Evolutionary conservation across 2,113 vertebrate genomes (phyloP), one percentile per base, ranked within the genome.

Genomic region (Canis aureus): DNA sequence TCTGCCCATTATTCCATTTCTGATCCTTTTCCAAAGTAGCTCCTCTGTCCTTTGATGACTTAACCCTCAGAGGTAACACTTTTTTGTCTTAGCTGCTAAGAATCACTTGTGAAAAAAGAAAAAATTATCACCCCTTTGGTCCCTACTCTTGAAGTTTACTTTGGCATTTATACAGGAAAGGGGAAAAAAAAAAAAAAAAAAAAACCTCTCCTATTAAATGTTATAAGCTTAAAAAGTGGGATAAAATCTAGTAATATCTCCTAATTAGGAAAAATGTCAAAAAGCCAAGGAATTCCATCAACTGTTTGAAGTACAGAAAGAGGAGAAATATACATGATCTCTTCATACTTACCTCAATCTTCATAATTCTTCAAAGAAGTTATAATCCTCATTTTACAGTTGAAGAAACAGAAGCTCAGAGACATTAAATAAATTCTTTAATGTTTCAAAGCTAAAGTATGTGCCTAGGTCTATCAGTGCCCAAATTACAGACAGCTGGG

Each of bases 361-460:
- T 95, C 27, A 78, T 82, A 86, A 53, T 94, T 95, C 55, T 89
- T 85, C 73, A 91, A 97, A 93, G 32, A 67, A 57, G 19, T 16
- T 59, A 38, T 87, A 57, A 25, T 88, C 35, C 27, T 93, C 64
- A 35, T 57, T 92, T 92, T 74, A 81, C 25, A 93, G n/a, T 32
- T 80, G 32, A 85, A 80, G 59, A 86, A 93, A 81, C n/a, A 83
- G 53, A 93, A 51, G 8, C 32, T 92, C 60, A 32, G 23, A 86
- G 49, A 55, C 13, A 23, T 8, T 22, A 1, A 90, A 82, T 74
- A 66, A 69, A 73, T 73, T 79, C 6, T 78, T 73, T 53, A 69
- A 78, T 20, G 55, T 86, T 49, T 96, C 66, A 89, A 17, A 89
- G 10, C 71, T 89, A 78, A 94, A 94, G 59, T 92, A 76, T 81